These are phyloP conservation scores for Phyto melanocephala DNA, from an alignment of 2,888 invertebrate genomes.

Conservation along the genomic window DNA sequence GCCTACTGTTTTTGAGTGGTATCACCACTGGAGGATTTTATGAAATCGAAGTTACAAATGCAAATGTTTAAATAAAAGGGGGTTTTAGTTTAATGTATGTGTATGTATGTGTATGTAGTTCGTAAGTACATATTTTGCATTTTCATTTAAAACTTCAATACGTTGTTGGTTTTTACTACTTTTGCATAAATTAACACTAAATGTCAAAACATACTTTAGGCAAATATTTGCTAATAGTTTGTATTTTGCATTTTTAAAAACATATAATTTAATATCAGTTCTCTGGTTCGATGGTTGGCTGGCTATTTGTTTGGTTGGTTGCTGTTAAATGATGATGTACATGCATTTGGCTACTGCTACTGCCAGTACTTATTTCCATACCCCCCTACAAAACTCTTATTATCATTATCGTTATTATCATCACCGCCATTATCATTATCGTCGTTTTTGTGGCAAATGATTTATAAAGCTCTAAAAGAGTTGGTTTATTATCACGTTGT, in stretches of 20 bases:
- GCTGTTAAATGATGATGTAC: not conserved
- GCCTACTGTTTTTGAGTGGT: not conserved
- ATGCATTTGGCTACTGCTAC: conserved; percentile 15
- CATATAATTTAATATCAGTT: conserved; percentile 58
- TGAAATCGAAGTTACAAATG: conserved; percentile 33
- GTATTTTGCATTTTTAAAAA: conserved; percentile 63
- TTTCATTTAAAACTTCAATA: conserved; percentile 26
- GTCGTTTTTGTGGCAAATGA: conserved; percentile 42
- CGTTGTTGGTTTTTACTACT: not conserved
- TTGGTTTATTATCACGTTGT: conserved; percentile 20
- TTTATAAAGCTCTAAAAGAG: conserved; percentile 53
- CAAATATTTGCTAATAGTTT: conserved; percentile 66
- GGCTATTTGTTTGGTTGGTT: not conserved
- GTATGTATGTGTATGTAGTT: no score
- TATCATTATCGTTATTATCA: conserved; percentile 26
- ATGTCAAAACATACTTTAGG: conserved; percentile 65
- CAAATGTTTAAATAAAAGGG: conserved; percentile 16
- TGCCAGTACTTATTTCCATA: conserved; percentile 41
- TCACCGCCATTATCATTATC: conserved; percentile 20
- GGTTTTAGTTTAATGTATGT: not conserved
- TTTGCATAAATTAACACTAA: conserved; percentile 66
- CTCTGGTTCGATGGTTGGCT: no score
- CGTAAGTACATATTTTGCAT: not conserved
- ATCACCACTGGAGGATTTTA: conserved; percentile 26
- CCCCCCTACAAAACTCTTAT: not conserved